Evolutionary conservation across 2,113 vertebrate genomes (phyloP), one percentile per base, ranked within the genome.

Genomic region (Rostratula benghalensis): DNA sequence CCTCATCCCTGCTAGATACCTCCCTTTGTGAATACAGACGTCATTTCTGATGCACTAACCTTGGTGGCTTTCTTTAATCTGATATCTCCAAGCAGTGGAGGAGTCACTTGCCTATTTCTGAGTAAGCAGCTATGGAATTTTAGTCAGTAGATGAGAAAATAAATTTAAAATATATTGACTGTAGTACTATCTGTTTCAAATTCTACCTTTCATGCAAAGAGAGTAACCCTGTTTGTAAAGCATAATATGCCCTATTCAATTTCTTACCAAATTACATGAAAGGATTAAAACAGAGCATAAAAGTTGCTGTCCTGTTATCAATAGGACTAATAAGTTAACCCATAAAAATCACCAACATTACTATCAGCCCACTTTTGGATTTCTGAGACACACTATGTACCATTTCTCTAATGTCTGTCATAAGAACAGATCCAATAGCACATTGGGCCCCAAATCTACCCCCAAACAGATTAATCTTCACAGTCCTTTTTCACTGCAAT

Each of bases 51-150:
- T 92, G 69, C 81, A 48, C 51, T 86, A 19, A 43, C 67, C 84
- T 79, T 75, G 73, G n/a, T 67, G 78, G 27, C 39, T 95, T 89
- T 83, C 83, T 89, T 96, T 68, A 84, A 91, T 60, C 80, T 83
- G 79, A 12, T 83, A 87, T 64, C 30, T 75, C 83, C 68, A 65
- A 83, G 35, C 45, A 78, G n/a, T 68, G 70, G 21, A 95, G 67
- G 46, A 86, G 41, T 46, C 68, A 39, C 25, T 56, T 93, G 63
- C 16, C 41, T 80, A 24, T 59, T 93, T 70, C 73, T 86, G 39
- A 82, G 68, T 77, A 97, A 94, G 92, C 19, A 90, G 70, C 43
- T 96, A 86, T 83, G 63, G 73, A 89, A 91, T 95, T 96, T 93
- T 69, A 95, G 50, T 78, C 54, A 74, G 48, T 54, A 75, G 83